Base-by-base conservation (phyloP, 1,140 invertebrate genomes). In the Gryllus bimaculatus region DNA sequence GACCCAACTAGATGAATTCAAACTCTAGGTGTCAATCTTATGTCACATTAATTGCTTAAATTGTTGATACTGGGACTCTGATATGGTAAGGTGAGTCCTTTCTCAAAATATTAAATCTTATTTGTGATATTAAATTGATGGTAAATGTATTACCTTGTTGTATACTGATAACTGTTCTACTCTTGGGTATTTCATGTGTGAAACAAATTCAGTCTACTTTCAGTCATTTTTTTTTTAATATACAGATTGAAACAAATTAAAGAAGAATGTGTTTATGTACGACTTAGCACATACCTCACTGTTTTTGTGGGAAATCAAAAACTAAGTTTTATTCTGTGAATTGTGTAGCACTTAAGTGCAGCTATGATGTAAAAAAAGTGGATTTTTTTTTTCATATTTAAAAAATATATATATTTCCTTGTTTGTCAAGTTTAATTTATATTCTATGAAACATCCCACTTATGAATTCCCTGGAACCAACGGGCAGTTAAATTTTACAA, bases 371-470 rank as follows among this genome's bases (percentile, higher is more conserved):
- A 18, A 13, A 66, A 8, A 13, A 13, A 10, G 54, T 66, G 54
- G 54, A 66, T 18, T 13, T 66, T 66, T 54, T n/a, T 54, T 66
- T 66, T 10, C 54, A 66, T 18, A 66, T 66, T 66, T 66, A 10
- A 66, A 66, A 66, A 13, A 66, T 66, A 66, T 66, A 66, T 66
- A 66, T 66, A 66, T 66, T 66, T 66, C 54, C 54, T 66, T 66
- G 54, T 66, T 66, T 66, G 10, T 66, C 54, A 66, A 13, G 54
- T 66, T 66, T 66, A 18, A 66, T 13, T 13, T 66, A 18, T 66
- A 13, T 13, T 66, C 18, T 66, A 66, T 7, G 0, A 13, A 66
- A 10, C 18, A 13, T 66, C 54, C 54, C 18, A 66, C 54, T 66
- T 66, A 7, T 66, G 10, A 66, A 66, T 66, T 39, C 26, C 26